Evolutionary conservation across 1,140 invertebrate species (phyloP), one percentile per base, ranked within the genome.

Genomic region (Drosophila guanche): DNA sequence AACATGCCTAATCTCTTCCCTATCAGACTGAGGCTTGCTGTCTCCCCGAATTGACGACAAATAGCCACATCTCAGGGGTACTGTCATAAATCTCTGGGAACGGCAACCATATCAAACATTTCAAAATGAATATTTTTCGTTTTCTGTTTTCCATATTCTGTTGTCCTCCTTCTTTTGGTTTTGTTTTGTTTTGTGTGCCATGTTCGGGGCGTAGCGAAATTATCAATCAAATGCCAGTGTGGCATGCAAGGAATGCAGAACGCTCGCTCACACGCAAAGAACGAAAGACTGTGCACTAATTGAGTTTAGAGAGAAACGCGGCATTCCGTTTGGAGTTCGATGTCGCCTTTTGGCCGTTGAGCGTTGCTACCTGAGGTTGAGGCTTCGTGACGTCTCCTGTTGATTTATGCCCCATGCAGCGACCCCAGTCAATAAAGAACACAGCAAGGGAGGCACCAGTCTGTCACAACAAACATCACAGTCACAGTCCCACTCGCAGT

Each of bases 181-280:
- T 57, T 42, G 7, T 25, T 4, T 67, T 63, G n/a, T 71, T 61
- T 22, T 63, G 56, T 55, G 68, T 46, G 43, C 56, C 76, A 73
- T 85, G 63, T 85, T 74, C 53, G 68, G 80, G 81, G 81, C 81
- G 77, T 85, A 85, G 86, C 81, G 73, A 85, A 86, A 85, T 86
- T 85, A 85, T 85, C 81, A 85, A 85, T 85, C 81, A 85, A 85
- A 85, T 85, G 81, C 81, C 81, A 85, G 76, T 72, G 72, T 77
- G 81, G 81, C 76, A 85, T 80, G 63, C 68, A 77, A 81, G 74
- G 81, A 85, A 85, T 86, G 81, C 81, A 77, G 67, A 51, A 52
- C 69, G 55, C 60, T 48, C 69, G 55, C 60, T 48, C 59, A 46
- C 65, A 59, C 73, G 58, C 76, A 77, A 53, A 63, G 46, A 57